These are phyloP conservation scores for Drosophila sordidula DNA, from an alignment of 2,888 invertebrate genomes.

Conservation along the genomic window DNA sequence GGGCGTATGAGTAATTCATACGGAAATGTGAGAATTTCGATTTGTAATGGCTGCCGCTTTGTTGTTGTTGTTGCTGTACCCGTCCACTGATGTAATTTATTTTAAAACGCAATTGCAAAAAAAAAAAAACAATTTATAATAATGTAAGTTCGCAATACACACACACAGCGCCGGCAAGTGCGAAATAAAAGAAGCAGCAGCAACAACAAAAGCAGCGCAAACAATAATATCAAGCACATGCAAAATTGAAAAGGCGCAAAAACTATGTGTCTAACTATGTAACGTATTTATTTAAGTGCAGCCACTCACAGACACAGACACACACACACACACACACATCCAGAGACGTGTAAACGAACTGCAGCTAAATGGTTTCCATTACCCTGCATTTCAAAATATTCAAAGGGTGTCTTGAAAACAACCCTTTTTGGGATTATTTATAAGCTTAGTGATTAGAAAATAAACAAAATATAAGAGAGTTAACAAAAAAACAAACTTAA, in stretches of 20 bases:
- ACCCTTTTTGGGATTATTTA: background rate
- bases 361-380: slow-evolving; percentile 22
- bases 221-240: slow-evolving; percentile 35
- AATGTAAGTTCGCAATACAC: slow-evolving; percentile 51
- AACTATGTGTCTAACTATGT: slow-evolving; percentile 18
- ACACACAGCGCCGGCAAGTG: slow-evolving; percentile 24
- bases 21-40: slow-evolving; percentile 60
- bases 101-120: slow-evolving; percentile 75
- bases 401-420: slow-evolving; percentile 11
- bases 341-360: background rate
- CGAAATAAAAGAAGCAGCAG: slow-evolving; percentile 23
- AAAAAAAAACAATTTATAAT: slow-evolving; percentile 17
- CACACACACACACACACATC: slow-evolving; percentile 4
- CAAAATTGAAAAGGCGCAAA: slow-evolving; percentile 43
- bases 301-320: slow-evolving; percentile 10
- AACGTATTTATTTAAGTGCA: slow-evolving; percentile 39
- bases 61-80: slow-evolving; percentile 15
- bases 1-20: slow-evolving; percentile 46
- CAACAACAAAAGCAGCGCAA: slow-evolving; percentile 47
- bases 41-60: slow-evolving; percentile 52
- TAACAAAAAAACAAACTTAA: too few species aligned
- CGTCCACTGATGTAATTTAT: slow-evolving; percentile 67
- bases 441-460: background rate
- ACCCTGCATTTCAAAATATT: background rate
- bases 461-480: background rate